Conservation (phyloP, 2,113 vertebrate genomes). For the Hystrix brachyura region DNA sequence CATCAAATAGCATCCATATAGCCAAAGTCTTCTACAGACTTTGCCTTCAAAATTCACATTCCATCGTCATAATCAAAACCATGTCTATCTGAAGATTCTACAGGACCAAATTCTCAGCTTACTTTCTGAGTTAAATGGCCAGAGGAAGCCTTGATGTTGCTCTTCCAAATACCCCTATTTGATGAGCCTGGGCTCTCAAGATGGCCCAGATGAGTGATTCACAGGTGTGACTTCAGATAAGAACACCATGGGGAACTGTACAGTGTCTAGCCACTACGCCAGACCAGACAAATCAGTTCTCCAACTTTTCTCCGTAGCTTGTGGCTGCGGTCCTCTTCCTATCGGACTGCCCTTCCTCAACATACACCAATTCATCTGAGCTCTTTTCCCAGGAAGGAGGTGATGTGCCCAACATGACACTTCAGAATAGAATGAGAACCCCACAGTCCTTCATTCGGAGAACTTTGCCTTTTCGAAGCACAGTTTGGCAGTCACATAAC, state of each 20-base stretch:
- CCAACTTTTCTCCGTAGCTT: background rate
- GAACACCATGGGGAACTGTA: background rate
- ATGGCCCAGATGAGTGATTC: background rate
- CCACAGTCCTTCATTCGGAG: background rate
- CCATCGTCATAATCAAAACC: slow-evolving; percentile 94
- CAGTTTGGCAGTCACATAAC: background rate
- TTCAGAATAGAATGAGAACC: background rate
- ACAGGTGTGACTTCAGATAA: background rate
- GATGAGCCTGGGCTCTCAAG: background rate
- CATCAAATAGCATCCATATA: slow-evolving; percentile 91
- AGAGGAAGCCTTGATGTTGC: slow-evolving; percentile 82
- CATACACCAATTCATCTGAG: background rate
- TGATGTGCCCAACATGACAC: too few species aligned
- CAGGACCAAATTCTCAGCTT: slow-evolving; percentile 91
- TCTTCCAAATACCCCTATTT: background rate
- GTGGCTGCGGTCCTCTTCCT: background rate
- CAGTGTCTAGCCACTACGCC: background rate
- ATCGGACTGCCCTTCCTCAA: background rate
- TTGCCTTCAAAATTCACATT: slow-evolving; percentile 93
- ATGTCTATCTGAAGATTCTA: slow-evolving; percentile 92
- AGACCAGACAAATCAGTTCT: background rate
- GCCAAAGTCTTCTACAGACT: slow-evolving; percentile 90
- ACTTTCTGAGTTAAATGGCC: slow-evolving; percentile 92
- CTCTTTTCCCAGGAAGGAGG: background rate
- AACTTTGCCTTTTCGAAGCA: background rate